A percentile compares a stretch with the other conserved stretches of the same genome.
phyloP scores from a whole-genome alignment of 2,113 vertebrate species.

The Labrus mixtus region DNA sequence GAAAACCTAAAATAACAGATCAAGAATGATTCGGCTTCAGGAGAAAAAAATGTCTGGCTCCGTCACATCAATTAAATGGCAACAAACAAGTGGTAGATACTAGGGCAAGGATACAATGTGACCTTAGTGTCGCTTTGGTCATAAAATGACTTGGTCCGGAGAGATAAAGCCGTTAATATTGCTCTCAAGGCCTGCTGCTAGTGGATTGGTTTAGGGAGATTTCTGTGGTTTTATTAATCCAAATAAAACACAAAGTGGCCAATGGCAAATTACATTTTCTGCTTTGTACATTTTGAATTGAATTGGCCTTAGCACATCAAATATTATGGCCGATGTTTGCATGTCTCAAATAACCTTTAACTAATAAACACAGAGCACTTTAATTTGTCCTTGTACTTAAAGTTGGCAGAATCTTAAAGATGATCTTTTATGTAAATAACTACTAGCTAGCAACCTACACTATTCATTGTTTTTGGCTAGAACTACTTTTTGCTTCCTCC shows the following conservation, averaged over 20 bases:
- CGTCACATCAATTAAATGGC: background rate
- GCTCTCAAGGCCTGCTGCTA: background rate
- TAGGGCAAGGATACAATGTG: background rate
- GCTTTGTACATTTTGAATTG: background rate
- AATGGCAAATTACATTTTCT: background rate
- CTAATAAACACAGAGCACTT: background rate
- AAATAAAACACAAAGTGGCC: background rate
- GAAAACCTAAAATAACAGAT: background rate
- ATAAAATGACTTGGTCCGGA: constrained; percentile 19
- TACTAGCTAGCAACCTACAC: too few relatives aligned
- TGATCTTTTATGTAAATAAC: too few relatives aligned
- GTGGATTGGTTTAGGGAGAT: constrained; percentile 8
- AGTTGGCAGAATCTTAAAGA: too few relatives aligned
- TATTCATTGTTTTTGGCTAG: too few relatives aligned
- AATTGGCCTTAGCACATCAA: background rate
- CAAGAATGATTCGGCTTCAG: background rate
- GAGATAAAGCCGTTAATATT: constrained; percentile 7
- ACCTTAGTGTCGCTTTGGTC: background rate
- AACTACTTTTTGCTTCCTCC: background rate
- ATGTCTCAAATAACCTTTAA: background rate
- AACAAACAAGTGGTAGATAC: constrained; percentile 16
- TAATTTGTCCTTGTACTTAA: too few relatives aligned
- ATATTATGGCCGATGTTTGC: background rate
- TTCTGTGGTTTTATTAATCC: background rate
- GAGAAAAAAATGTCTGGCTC: fast-evolving